phyloP scores from a whole-genome alignment of 2,113 vertebrate genomes.

The Oriolus oriolus region DNA sequence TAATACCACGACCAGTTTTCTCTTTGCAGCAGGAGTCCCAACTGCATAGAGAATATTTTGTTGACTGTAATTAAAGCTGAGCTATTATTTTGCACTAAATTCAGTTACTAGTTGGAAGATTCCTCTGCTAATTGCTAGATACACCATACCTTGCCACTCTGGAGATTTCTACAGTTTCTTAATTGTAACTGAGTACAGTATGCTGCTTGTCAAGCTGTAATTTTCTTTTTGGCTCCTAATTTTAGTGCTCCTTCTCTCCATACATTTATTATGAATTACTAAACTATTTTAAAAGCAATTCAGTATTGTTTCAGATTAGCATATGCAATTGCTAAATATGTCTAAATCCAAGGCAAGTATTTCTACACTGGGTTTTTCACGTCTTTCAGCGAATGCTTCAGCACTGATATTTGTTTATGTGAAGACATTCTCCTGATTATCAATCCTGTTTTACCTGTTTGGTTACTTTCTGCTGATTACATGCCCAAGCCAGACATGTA shows the following conservation, averaged over 20 bases:
- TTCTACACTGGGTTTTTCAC: neutral
- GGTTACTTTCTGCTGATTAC: constrained; percentile 46
- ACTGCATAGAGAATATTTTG: neutral
- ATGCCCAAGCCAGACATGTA: neutral
- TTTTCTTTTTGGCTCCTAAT: constrained; percentile 26
- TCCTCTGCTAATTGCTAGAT: neutral
- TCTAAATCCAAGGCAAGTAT: neutral
- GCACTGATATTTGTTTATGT: neutral
- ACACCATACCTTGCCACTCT: neutral
- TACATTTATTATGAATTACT: neutral
- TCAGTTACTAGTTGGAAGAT: neutral
- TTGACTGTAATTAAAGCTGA: neutral
- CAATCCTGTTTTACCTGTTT: constrained; percentile 47
- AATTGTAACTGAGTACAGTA: neutral
- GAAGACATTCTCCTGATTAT: constrained; percentile 24
- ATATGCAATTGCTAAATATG: neutral
- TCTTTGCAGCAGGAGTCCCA: neutral
- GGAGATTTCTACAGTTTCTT: neutral
- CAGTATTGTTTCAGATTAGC: constrained; percentile 27
- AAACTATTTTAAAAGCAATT: neutral
- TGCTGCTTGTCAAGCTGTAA: constrained; percentile 9
- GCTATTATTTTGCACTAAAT: neutral
- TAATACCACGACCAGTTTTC: neutral
- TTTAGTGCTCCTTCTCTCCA: neutral
- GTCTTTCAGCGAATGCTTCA: neutral